phyloP scores from a whole-genome alignment of 2,797 vertebrate genomes.

The Tauraco hartlaubi region DNA sequence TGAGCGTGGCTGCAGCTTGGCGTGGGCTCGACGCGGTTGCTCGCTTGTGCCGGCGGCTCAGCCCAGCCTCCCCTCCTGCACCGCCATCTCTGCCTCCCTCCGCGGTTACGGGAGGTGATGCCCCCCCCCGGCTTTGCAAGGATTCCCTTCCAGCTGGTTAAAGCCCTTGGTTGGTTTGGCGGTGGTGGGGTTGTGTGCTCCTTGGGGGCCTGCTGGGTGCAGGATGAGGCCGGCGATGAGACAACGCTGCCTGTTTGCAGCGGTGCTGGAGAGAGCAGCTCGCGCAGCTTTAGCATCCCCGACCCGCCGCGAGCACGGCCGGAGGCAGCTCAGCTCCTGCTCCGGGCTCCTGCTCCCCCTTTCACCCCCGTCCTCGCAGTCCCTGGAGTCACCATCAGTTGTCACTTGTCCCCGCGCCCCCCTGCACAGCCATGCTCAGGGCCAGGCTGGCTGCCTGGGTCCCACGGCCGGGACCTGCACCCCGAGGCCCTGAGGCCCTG shows the following conservation, averaged over 20 bases:
- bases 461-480: fast-evolving
- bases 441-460: not conserved
- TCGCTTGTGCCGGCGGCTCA: fast-evolving
- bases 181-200: not conserved
- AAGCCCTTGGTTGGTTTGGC: not conserved
- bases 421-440: not conserved
- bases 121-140: not conserved
- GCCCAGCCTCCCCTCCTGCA: not conserved
- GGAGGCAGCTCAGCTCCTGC: not conserved
- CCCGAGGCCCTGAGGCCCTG: not conserved
- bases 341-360: not conserved
- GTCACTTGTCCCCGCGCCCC: not conserved
- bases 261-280: not conserved
- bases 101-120: not conserved
- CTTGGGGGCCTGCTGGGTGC: not conserved
- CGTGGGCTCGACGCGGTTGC: not conserved
- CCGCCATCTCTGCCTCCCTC: not conserved
- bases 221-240: not conserved
- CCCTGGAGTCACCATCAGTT: not conserved
- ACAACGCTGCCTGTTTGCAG: not conserved
- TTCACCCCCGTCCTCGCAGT: fast-evolving
- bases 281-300: not conserved
- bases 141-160: not conserved
- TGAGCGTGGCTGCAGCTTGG: not conserved
- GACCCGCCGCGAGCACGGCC: fast-evolving